phyloP scores from a whole-genome alignment of 2,888 invertebrate genomes.

The Xylota sylvarum region DNA sequence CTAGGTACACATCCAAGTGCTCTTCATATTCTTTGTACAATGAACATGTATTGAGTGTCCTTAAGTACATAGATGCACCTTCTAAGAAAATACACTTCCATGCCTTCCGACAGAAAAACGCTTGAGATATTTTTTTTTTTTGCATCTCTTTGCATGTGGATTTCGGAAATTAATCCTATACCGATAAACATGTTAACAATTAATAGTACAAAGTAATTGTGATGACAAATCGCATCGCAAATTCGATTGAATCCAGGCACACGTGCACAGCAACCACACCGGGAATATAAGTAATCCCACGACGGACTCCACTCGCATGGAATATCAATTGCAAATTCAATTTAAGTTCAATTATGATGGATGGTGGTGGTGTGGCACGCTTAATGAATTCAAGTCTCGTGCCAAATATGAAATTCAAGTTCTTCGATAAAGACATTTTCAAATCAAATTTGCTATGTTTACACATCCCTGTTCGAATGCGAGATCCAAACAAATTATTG shows the following conservation, averaged over 20 bases:
- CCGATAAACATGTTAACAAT: background rate
- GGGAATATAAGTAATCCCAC: conserved; percentile 12
- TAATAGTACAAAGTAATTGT: conserved; percentile 15
- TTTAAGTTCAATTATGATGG: conserved; percentile 61
- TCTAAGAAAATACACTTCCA: background rate
- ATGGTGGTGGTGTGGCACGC: conserved; percentile 17
- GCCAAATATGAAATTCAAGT: conserved; percentile 53
- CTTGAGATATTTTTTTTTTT: background rate
- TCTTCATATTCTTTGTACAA: conserved; percentile 1
- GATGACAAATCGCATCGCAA: conserved; percentile 27
- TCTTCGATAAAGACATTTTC: conserved; percentile 52
- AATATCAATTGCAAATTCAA: conserved; percentile 69
- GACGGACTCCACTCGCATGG: conserved; percentile 37
- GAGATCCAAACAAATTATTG: conserved; percentile 51
- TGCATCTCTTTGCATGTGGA: background rate
- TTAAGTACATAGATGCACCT: background rate
- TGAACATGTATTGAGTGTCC: background rate
- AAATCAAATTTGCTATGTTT: conserved; percentile 37
- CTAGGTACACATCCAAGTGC: conserved; percentile 4
- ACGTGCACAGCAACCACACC: background rate
- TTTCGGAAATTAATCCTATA: background rate
- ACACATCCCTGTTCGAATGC: conserved; percentile 23
- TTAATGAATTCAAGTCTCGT: conserved; percentile 70
- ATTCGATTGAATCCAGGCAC: conserved; percentile 26
- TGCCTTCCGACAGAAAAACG: background rate